Evolutionary conservation across 2,888 invertebrate species (phyloP), one percentile per base, ranked within the genome.

Genomic region (Bombylius discolor): DNA sequence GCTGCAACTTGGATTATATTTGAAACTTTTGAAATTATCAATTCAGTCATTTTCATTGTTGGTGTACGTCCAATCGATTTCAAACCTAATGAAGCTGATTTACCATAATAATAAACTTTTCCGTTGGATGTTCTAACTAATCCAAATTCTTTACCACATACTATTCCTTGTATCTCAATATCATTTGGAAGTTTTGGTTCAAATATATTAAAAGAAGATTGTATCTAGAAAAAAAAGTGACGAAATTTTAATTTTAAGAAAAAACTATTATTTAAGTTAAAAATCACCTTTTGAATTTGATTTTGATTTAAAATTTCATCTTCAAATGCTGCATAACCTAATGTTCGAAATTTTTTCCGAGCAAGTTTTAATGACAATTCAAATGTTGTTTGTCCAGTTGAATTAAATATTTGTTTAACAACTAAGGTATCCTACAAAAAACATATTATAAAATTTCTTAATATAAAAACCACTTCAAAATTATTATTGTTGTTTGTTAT

Each of bases 81-180:
- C 64, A 94, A 84, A 0, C 95, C 95, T 31, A 96, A 76, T 50
- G 88, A 85, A 39, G 85, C 81, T 0, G 90, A 85, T 73, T 93
- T 94, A 1, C 95, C 95, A 58, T 86, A 87, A 68, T 89, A 95
- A 64, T 89, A 81, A 9, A 94, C 84, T 85, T 90, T 90, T 60
- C 95, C 95, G 53, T 85, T 84, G n/a, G 81, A 77, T 7, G 92
- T 93, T 64, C 84, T 82, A 5, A 95, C 78, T 47, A 96, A 74
- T 3, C 87, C 88, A 71, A 97, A 96, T 65, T 96, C 95, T 72
- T 93, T 94, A 34, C 94, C 95, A 48, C 89, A 85, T 48, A 82
- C 81, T 54, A 96, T 84, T 51, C 81, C 80, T 12, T 81, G 76
- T 1, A 89, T 79, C 64, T 93, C 93, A 64, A 93, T 90, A 62